Percentiles rank a stretch among this genome's conserved stretches.
Evolutionary conservation across 2,797 vertebrate species (phyloP).

Genomic region (Brachymystax lenok): DNA sequence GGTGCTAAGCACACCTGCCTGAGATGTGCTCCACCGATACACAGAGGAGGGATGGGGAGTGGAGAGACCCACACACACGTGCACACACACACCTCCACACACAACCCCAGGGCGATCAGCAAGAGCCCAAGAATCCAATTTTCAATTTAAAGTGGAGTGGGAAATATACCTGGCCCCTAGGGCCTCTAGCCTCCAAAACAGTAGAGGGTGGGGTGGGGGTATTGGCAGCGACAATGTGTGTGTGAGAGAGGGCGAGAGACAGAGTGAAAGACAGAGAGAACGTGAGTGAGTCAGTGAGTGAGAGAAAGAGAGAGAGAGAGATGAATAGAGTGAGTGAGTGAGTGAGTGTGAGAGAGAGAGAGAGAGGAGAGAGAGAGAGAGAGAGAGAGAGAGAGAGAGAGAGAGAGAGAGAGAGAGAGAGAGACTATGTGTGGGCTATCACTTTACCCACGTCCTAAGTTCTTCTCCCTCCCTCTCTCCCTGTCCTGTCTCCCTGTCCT

Average conservation of each 20-base stretch:
- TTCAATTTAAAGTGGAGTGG: slow-evolving; percentile 79
- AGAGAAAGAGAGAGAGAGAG: not conserved
- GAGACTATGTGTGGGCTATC: too few relatives aligned
- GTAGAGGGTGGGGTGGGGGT: slow-evolving; percentile 28
- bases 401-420: slow-evolving; percentile 8
- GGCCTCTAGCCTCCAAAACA: slow-evolving; percentile 43
- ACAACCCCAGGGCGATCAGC: slow-evolving; percentile 58
- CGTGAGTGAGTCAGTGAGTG: slow-evolving; percentile 20
- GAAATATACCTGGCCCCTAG: slow-evolving; percentile 72
- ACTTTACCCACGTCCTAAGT: too few relatives aligned
- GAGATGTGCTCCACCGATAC: not conserved
- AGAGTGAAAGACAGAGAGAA: not conserved
- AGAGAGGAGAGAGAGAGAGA: too few relatives aligned
- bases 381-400: too few relatives aligned
- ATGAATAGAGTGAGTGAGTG: too few relatives aligned
- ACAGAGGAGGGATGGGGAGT: not conserved
- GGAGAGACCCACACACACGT: slow-evolving; percentile 2
- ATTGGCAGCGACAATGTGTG: slow-evolving; percentile 45
- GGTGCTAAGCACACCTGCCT: slow-evolving; percentile 55
- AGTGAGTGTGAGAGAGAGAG: too few relatives aligned
- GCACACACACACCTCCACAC: slow-evolving; percentile 3
- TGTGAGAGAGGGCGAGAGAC: not conserved
- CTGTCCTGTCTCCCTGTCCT: too few relatives aligned
- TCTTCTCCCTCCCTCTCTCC: too few relatives aligned
- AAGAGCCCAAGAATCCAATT: slow-evolving; percentile 71